Base-by-base conservation (phyloP, 2,888 invertebrate species). In the Blastobasis adustella region DNA sequence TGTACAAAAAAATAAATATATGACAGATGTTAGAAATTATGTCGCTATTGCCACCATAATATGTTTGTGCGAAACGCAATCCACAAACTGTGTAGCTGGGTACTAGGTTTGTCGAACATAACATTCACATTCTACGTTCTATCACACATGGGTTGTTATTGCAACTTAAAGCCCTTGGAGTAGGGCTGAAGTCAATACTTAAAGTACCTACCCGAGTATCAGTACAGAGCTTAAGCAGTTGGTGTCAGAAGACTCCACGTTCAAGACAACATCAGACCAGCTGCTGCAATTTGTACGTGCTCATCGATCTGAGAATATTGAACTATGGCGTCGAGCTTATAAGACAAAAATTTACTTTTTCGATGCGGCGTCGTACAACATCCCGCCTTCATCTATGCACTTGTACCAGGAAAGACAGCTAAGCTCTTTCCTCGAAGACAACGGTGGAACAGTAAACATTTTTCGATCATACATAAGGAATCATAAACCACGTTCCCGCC, bases 271-370 rank as follows among this genome's bases (percentile, higher is more conserved):
- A 1, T 57, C 60, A 6, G 56, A 60, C 40, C 52, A 58, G 9
- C 47, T 60, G 0, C 39, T 60, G n/a, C 58, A 60, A 23, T 59
- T 41, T 41, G 50, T 54, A 9, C 56, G 57, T 49, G 60, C 55
- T 5, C 49, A 54, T 44, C 37, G 60, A 5, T 51, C 58, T 0
- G 55, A 58, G 23, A 54, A 46, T 0, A 57, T 57, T 10, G 57
- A 58, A 1, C 2, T 55, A 40, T 4, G 47, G 9, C n/a, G 51
- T 6, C 42, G 44, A 10, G 8, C 36, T 6, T 51, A 38, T 23
- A 44, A 51, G 23, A 5, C 51, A 3, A 44, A 38, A n/a, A 47
- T 44, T n/a, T 44, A 47, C 5, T 9, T 23, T 6, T 10, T 47
- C 4, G 5, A 41, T 6, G 10, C 38, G 2, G 36, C n/a, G 5